A percentile compares a stretch with the other conserved stretches of the same genome.
These are phyloP conservation scores for Coreoperca whiteheadi DNA, from an alignment of 2,113 vertebrate genomes.

Conservation along the genomic window DNA sequence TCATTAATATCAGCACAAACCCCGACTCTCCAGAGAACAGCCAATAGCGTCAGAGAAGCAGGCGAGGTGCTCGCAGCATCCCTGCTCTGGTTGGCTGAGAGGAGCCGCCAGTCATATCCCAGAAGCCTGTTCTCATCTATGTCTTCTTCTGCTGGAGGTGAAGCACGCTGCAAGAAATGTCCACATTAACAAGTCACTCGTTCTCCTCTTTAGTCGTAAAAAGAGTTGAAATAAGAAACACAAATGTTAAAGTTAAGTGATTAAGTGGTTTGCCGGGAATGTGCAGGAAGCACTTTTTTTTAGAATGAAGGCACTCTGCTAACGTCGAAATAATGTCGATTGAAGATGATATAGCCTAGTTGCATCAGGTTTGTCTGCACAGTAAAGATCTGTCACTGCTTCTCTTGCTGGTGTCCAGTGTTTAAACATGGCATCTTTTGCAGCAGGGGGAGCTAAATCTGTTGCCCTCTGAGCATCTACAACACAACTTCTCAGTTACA, in stretches of 20 bases:
- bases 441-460: not conserved
- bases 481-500: too few relatives aligned
- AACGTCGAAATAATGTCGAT: not conserved
- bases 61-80: constrained; percentile 78
- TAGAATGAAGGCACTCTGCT: too few relatives aligned
- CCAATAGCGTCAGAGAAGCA: constrained; percentile 84
- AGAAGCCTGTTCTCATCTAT: constrained; percentile 60
- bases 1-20: constrained; percentile 88
- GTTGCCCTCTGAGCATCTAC: not conserved
- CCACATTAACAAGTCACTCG: constrained; percentile 18
- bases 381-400: not conserved
- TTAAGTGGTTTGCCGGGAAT: not conserved
- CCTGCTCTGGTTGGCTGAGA: constrained; percentile 85
- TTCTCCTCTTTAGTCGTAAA: not conserved
- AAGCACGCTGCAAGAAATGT: constrained; percentile 75
- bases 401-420: not conserved
- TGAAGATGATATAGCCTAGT: too few relatives aligned
- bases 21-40: constrained; percentile 86
- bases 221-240: not conserved
- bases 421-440: not conserved
- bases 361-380: not conserved
- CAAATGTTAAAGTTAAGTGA: not conserved
- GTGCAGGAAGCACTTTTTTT: not conserved
- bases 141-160: constrained; percentile 76
- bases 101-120: constrained; percentile 68